Conservation (phyloP, 2,797 vertebrate species). For the Galagoides demidoff region DNA sequence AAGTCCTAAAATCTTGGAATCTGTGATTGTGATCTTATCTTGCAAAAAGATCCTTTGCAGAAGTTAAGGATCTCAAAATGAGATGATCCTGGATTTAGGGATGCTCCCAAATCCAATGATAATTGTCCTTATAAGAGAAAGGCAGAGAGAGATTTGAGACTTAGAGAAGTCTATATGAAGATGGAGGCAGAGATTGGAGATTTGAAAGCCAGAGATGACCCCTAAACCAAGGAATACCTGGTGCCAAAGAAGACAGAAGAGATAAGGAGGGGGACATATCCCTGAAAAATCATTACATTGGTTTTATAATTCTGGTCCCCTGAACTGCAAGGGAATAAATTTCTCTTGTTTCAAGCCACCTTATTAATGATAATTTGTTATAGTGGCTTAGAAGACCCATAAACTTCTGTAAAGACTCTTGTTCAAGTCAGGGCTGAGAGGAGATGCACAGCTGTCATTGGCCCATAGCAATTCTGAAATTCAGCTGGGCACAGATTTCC, state of each 20-base stretch:
- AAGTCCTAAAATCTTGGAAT: not conserved
- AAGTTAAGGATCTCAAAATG: not conserved
- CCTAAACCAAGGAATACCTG: not conserved
- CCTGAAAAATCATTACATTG: not conserved
- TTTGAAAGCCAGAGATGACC: not conserved
- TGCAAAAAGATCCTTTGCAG: not conserved
- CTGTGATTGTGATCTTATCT: not conserved
- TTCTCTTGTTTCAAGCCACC: not conserved
- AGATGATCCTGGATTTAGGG: not conserved
- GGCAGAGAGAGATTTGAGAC: not conserved
- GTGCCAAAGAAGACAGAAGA: too few species aligned
- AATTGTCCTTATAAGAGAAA: not conserved
- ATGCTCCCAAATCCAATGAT: not conserved
- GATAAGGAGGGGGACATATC: too few species aligned
- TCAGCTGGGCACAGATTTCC: not conserved
- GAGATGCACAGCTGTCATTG: not conserved
- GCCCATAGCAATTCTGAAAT: not conserved
- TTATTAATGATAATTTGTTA: not conserved
- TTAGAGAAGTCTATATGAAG: not conserved
- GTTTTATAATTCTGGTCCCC: not conserved
- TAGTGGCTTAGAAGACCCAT: not conserved
- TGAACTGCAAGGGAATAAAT: not conserved
- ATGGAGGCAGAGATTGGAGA: not conserved
- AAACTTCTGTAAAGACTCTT: not conserved
- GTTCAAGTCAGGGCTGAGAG: too few species aligned